These are phyloP conservation scores for Lepidostoma basale DNA, from an alignment of 1,140 invertebrate genomes.

Conservation along the genomic window DNA sequence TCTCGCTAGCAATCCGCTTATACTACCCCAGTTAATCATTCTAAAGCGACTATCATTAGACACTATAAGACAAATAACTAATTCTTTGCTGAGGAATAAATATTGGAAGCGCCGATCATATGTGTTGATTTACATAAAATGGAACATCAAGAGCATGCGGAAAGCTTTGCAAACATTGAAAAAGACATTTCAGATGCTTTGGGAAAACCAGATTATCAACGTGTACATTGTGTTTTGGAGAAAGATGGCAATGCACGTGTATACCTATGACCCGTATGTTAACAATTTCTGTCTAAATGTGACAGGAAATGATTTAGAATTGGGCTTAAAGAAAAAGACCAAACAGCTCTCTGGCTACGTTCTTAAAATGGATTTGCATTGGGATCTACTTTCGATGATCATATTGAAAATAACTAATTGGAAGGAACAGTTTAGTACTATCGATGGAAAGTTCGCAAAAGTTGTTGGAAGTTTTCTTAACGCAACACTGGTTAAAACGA, in stretches of 20 bases:
- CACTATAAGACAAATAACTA: not conserved
- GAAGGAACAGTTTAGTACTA: not conserved
- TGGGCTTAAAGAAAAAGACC: not conserved
- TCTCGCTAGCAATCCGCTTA: not conserved
- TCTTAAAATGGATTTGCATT: not conserved
- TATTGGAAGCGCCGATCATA: conserved; percentile 2
- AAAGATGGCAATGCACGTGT: not conserved
- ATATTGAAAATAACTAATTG: not conserved
- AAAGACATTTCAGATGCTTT: conserved; percentile 7
- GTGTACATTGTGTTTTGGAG: not conserved
- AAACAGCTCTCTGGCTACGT: not conserved
- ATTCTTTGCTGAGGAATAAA: not conserved
- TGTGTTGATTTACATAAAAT: not conserved
- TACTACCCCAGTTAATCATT: not conserved
- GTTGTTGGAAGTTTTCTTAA: not conserved
- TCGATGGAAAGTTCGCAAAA: not conserved
- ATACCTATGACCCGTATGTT: conserved; percentile 7
- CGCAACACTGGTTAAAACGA: not conserved
- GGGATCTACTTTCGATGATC: not conserved
- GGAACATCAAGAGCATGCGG: not conserved
- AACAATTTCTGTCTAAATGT: conserved; percentile 6
- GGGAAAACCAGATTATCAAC: not conserved
- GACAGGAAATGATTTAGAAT: not conserved
- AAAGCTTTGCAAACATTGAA: not conserved
- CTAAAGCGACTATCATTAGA: not conserved